phyloP scores from a whole-genome alignment of 2,888 invertebrate genomes.

The Cataglyphis altisquamis region DNA sequence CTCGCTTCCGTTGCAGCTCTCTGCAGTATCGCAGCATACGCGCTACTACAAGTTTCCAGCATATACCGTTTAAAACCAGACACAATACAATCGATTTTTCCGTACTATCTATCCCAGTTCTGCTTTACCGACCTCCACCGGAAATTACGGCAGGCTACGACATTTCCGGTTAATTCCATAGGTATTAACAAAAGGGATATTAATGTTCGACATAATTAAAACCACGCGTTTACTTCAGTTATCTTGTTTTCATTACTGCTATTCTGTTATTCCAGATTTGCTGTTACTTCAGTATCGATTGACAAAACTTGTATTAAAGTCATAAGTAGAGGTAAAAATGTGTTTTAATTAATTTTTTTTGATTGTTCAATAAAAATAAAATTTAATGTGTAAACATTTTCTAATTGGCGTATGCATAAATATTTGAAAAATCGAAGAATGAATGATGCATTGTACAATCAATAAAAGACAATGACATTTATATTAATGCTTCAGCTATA shows the following conservation, averaged over 20 bases:
- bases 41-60: conserved; percentile 58
- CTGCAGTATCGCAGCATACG: conserved; percentile 67
- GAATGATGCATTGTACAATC: neutral
- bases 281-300: neutral
- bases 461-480: neutral
- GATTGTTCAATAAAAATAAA: neutral
- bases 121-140: conserved; percentile 55
- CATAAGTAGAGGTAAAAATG: neutral
- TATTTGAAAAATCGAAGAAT: neutral
- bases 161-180: conserved; percentile 74
- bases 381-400: neutral
- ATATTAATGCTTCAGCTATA: neutral
- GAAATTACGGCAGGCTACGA: conserved; percentile 69
- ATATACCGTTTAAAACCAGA: conserved; percentile 43
- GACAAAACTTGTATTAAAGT: conserved; percentile 11
- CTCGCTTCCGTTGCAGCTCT: conserved; percentile 63
- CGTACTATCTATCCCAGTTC: neutral
- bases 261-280: too few relatives aligned
- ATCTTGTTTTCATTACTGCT: conserved; percentile 23
- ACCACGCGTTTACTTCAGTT: conserved; percentile 62
- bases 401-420: neutral
- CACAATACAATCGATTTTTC: conserved; percentile 56
- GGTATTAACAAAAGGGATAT: conserved; percentile 67
- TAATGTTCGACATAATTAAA: conserved; percentile 68
- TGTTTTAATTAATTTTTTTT: neutral